Evolutionary conservation across 2,113 vertebrate genomes (phyloP).

Genomic region (Psittacula cyanocephala): DNA sequence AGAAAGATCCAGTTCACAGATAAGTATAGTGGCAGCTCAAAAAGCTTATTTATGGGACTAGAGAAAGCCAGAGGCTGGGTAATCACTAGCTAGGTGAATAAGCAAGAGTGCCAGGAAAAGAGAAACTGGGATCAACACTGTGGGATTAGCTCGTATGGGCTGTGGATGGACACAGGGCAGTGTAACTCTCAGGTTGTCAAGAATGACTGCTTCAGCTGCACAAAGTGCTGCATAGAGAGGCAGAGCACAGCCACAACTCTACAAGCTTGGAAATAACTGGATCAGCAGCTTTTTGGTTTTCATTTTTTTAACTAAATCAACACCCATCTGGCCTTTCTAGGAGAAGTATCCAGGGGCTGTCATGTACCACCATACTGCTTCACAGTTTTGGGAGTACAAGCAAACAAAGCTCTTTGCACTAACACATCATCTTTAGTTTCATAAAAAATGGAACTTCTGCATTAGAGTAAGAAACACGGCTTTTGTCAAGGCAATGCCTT

Average conservation of each 20-base stretch:
- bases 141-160: neutral
- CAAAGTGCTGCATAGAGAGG: neutral
- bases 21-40: neutral
- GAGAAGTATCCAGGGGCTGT: neutral
- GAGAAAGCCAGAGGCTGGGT: neutral
- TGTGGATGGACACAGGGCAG: fast-evolving
- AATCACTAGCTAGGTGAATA: neutral
- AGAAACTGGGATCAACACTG: fast-evolving
- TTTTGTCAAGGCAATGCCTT: neutral
- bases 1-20: neutral
- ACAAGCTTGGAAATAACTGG: neutral
- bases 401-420: neutral
- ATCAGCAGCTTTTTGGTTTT: neutral
- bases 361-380: neutral
- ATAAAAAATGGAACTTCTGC: neutral
- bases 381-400: neutral
- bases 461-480: neutral
- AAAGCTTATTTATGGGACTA: neutral
- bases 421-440: neutral
- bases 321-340: neutral
- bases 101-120: neutral
- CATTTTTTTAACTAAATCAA: neutral
- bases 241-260: fast-evolving
- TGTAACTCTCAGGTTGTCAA: fast-evolving
- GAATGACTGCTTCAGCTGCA: neutral